Conservation (phyloP, 2,113 vertebrate genomes). For the Muntiacus reevesi region DNA sequence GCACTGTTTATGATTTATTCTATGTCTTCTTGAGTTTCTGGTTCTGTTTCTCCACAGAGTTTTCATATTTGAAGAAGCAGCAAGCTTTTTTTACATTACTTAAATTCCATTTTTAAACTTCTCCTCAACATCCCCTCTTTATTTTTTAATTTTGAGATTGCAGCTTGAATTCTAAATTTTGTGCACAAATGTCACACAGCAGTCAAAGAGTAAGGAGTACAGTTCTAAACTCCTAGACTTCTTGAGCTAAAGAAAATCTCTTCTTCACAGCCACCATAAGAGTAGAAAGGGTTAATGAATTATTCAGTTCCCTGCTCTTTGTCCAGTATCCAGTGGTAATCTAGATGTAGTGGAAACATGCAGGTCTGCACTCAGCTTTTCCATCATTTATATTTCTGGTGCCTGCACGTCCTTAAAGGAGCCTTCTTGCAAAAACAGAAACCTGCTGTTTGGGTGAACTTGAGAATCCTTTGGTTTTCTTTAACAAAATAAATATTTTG, state of each 20-base stretch:
- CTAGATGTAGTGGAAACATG: background rate
- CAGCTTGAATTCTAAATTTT: background rate
- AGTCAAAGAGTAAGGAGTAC: background rate
- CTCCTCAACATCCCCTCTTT: background rate
- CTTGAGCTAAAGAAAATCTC: background rate
- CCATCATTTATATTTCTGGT: constrained; percentile 5
- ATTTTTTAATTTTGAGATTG: background rate
- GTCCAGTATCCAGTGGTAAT: background rate
- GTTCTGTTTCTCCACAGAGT: background rate
- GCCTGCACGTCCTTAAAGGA: constrained; percentile 48
- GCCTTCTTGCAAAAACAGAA: constrained; percentile 68
- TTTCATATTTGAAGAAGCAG: background rate
- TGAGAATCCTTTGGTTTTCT: constrained; percentile 69
- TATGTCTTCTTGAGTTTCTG: background rate
- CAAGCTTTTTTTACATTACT: background rate
- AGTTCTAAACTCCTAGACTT: background rate
- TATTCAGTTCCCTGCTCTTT: background rate
- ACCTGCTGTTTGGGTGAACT: constrained; percentile 71
- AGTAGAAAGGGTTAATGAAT: background rate
- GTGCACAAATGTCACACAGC: background rate
- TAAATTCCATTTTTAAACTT: background rate
- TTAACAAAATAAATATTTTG: constrained; percentile 77
- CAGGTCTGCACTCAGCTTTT: constrained; percentile 18
- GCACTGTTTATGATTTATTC: background rate
- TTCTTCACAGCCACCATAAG: accelerated